These are phyloP conservation scores for Agrochola lychnidis DNA, from an alignment of 2,888 invertebrate species.

Conservation along the genomic window DNA sequence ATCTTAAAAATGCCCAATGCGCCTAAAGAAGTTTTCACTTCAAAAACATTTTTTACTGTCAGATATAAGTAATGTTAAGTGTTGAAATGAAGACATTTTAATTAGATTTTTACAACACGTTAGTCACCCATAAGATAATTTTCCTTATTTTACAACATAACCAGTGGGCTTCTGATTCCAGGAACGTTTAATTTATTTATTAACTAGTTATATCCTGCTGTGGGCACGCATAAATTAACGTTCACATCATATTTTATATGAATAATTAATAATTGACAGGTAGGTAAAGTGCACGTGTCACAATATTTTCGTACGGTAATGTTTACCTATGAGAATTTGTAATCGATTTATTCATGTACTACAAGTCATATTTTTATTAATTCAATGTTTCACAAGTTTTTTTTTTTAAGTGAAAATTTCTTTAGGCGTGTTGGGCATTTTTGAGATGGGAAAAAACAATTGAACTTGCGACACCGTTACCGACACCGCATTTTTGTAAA, in stretches of 20 bases:
- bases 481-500: too few species aligned
- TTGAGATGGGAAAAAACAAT: too few species aligned
- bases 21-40: too few species aligned
- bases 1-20: too few species aligned
- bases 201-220: conserved; percentile 16
- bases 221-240: conserved; percentile 3
- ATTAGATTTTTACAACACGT: conserved; percentile 15
- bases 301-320: conserved; percentile 1
- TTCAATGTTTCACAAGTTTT: not conserved
- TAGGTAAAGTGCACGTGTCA: not conserved
- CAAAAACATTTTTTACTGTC: not conserved
- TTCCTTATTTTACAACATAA: not conserved
- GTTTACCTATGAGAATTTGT: conserved; percentile 1
- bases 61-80: not conserved
- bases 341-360: not conserved
- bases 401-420: not conserved
- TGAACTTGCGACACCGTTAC: too few species aligned
- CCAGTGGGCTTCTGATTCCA: conserved; percentile 12
- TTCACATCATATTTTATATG: conserved; percentile 18
- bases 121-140: conserved; percentile 16
- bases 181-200: conserved; percentile 9
- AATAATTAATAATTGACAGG: conserved; percentile 2
- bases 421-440: too few species aligned
- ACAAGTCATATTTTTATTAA: not conserved
- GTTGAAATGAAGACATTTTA: not conserved